Evolutionary conservation across 2,113 vertebrate genomes (phyloP).

Genomic region (Oncorhynchus mykiss): DNA sequence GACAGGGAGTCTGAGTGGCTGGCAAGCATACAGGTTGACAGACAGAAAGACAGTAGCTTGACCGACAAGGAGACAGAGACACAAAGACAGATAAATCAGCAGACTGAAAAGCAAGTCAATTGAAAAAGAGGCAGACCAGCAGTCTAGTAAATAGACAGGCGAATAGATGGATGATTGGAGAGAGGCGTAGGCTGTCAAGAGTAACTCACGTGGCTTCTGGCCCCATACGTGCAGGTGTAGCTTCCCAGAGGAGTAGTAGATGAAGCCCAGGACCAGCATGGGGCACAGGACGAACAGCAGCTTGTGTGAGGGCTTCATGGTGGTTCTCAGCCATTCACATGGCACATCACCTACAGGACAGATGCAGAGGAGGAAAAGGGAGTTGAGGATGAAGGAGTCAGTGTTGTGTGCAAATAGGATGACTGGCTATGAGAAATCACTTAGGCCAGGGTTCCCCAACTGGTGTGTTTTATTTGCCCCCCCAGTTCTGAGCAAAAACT

Average conservation of each 20-base stretch:
- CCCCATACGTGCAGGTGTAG: slow-evolving; percentile 89
- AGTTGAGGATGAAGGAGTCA: neutral
- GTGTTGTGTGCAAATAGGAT: neutral
- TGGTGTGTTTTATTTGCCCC: too few species aligned
- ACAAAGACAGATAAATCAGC: neutral
- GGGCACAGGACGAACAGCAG: slow-evolving; percentile 93
- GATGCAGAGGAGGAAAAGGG: neutral
- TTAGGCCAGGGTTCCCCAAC: too few species aligned
- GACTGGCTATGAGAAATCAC: neutral
- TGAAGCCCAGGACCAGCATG: slow-evolving; percentile 92
- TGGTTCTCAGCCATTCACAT: slow-evolving; percentile 86
- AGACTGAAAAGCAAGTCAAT: slow-evolving; percentile 6
- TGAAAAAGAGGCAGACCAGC: slow-evolving; percentile 4
- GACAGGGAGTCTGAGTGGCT: neutral
- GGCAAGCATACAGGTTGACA: slow-evolving; percentile 18
- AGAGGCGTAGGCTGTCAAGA: neutral
- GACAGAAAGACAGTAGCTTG: slow-evolving; percentile 19
- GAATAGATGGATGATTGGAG: slow-evolving; percentile 15
- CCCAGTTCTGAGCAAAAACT: too few species aligned
- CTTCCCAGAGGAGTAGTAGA: slow-evolving; percentile 94
- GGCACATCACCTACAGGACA: slow-evolving; percentile 78
- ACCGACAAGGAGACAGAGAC: slow-evolving; percentile 11
- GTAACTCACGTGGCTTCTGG: slow-evolving; percentile 90
- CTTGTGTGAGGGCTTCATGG: slow-evolving; percentile 90
- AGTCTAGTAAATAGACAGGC: slow-evolving; percentile 16